Percentiles rank a stretch among this genome's conserved stretches.
These are phyloP conservation scores for Argyresthia goedartella DNA, from an alignment of 2,888 invertebrate genomes.

Conservation along the genomic window DNA sequence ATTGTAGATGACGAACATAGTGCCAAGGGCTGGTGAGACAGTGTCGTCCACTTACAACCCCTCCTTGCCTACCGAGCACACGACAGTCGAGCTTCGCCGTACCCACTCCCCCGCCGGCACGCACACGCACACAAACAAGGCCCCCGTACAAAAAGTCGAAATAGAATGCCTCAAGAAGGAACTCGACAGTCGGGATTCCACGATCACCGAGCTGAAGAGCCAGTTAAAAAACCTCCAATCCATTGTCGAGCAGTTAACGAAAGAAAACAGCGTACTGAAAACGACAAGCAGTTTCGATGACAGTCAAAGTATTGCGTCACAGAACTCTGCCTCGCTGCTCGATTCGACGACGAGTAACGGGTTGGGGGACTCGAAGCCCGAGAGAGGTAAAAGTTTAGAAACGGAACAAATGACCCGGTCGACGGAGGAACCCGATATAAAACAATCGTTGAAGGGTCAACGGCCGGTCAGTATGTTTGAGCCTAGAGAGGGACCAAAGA, in stretches of 20 bases:
- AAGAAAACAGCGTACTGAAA: conserved; percentile 84
- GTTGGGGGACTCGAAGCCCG: conserved; percentile 27
- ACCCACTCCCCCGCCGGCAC: conserved; percentile 24
- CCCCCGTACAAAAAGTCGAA: background rate
- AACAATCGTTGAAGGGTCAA: conserved; percentile 58
- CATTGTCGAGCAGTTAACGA: conserved; percentile 81
- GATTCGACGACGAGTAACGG: conserved; percentile 35
- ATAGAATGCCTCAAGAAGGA: conserved; percentile 60
- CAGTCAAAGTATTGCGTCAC: conserved; percentile 49
- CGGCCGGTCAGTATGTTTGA: conserved; percentile 92
- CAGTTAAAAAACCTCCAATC: conserved; percentile 74
- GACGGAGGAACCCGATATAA: conserved; percentile 58
- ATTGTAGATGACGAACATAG: conserved; percentile 17
- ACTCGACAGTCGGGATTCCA: conserved; percentile 73
- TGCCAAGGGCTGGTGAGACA: conserved; percentile 44
- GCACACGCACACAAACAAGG: conserved; percentile 14
- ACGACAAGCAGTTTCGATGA: conserved; percentile 60
- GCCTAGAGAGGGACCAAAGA: conserved; percentile 78
- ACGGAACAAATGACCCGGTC: too few species aligned
- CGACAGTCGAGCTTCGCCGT: conserved; percentile 19
- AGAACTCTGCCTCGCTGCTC: conserved; percentile 22
- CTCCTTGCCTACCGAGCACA: conserved; percentile 38
- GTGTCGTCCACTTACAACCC: conserved; percentile 53
- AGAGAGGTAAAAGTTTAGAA: conserved; percentile 55
- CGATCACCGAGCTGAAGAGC: conserved; percentile 74